Evolutionary conservation across 2,113 vertebrate species (phyloP).

Genomic region (Amia ocellicauda): DNA sequence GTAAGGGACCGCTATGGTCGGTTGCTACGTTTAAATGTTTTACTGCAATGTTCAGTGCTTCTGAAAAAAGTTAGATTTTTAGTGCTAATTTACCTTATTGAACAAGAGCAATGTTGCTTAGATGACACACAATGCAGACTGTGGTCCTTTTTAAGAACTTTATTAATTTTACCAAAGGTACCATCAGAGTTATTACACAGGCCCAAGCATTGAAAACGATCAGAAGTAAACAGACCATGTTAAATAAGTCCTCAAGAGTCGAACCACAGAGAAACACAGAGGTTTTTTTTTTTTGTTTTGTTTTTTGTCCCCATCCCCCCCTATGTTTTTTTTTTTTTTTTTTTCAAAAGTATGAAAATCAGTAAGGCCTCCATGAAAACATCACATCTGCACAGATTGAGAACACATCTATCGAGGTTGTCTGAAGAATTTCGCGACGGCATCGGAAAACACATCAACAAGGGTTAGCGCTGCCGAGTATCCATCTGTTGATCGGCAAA

Average conservation of each 20-base stretch:
- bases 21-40: too few species aligned
- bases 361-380: slow-evolving; percentile 68
- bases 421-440: slow-evolving; percentile 51
- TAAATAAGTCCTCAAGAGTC: slow-evolving; percentile 8
- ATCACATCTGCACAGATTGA: slow-evolving; percentile 51
- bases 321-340: slow-evolving; percentile 36
- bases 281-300: too few species aligned
- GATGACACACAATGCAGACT: too few species aligned
- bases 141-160: slow-evolving; percentile 61
- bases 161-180: slow-evolving; percentile 73
- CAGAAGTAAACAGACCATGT: slow-evolving; percentile 5
- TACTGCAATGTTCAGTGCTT: too few species aligned
- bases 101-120: too few species aligned
- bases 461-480: slow-evolving; percentile 64
- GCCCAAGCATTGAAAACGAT: slow-evolving; percentile 43
- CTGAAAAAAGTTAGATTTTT: too few species aligned
- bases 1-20: too few species aligned
- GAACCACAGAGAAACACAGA: slow-evolving; percentile 34
- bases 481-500: slow-evolving; percentile 41
- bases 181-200: slow-evolving; percentile 68
- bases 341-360: slow-evolving; percentile 67
- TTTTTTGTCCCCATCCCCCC: slow-evolving; percentile 44
- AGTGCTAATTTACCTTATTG: too few species aligned
- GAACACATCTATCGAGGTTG: slow-evolving; percentile 54
- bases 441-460: slow-evolving; percentile 56